phyloP scores from a whole-genome alignment of 1,140 invertebrate genomes.

The Heterodera carotae region DNA sequence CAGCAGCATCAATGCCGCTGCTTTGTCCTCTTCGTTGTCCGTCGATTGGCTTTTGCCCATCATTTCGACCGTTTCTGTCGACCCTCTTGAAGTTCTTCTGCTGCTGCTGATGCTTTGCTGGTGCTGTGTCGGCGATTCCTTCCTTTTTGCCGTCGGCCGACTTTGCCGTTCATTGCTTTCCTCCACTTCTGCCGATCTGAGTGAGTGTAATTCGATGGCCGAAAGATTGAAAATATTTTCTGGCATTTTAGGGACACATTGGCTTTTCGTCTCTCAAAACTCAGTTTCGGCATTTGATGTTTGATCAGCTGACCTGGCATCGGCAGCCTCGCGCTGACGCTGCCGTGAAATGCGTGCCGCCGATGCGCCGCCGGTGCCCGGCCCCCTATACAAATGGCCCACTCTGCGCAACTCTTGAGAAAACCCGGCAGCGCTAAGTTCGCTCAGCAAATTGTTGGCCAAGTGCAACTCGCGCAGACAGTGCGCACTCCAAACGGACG shows the following conservation, averaged over 20 bases:
- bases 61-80: not conserved
- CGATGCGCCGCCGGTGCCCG: constrained; percentile 6
- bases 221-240: no score
- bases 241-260: no score
- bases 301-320: not conserved
- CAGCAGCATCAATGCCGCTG: not conserved
- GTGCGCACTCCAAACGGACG: constrained; percentile 84
- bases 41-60: not conserved
- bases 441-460: constrained; percentile 84
- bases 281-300: not conserved
- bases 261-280: not conserved
- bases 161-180: not conserved
- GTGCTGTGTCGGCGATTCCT: not conserved
- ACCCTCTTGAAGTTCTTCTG: not conserved
- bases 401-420: constrained; percentile 22
- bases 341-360: constrained; percentile 15
- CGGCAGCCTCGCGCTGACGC: not conserved
- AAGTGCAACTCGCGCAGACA: constrained; percentile 85
- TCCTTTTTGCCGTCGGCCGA: not conserved
- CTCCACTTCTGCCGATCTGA: not conserved
- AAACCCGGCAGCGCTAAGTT: constrained; percentile 17
- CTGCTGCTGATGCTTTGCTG: not conserved
- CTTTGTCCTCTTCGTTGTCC: constrained; percentile 6
- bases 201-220: no score
- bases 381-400: constrained; percentile 9